phyloP scores from a whole-genome alignment of 1,140 invertebrate species.

The Drosophila nigrodunni region DNA sequence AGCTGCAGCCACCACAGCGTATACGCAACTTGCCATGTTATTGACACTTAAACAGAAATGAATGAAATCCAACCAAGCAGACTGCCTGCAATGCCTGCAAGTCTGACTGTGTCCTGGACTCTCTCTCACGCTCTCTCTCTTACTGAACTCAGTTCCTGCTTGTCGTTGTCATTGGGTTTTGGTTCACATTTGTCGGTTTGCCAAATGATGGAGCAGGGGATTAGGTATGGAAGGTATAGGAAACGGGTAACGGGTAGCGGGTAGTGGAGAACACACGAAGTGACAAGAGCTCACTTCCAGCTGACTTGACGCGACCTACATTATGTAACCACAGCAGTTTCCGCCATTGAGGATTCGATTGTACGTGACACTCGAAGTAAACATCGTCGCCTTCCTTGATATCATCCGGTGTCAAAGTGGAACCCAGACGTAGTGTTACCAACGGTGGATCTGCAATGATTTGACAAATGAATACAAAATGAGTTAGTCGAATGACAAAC shows the following conservation, averaged over 20 bases:
- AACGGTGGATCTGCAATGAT: slow-evolving; percentile 92
- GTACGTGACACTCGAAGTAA: slow-evolving; percentile 96
- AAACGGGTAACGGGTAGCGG: not conserved
- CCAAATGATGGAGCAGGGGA: not conserved
- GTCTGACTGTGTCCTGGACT: slow-evolving; percentile 28
- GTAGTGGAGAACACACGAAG: not conserved
- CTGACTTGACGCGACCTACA: slow-evolving; percentile 86
- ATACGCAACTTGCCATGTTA: slow-evolving; percentile 78
- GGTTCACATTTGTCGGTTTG: not conserved
- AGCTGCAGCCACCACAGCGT: slow-evolving; percentile 2
- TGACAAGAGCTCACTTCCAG: slow-evolving; percentile 34
- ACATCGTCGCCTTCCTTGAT: slow-evolving; percentile 97
- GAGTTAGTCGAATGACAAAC: not conserved
- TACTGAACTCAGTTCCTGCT: not conserved
- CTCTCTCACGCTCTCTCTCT: no score
- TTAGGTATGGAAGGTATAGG: no score
- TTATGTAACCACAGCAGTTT: slow-evolving; percentile 95
- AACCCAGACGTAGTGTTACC: slow-evolving; percentile 92
- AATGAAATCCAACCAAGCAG: slow-evolving; percentile 68
- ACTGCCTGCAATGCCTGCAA: slow-evolving; percentile 37
- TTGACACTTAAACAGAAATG: slow-evolving; percentile 78
- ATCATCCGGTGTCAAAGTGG: slow-evolving; percentile 93
- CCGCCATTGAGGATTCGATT: slow-evolving; percentile 93
- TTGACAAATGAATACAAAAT: slow-evolving; percentile 20
- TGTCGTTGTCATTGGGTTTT: slow-evolving; percentile 16